Percentiles rank a stretch among this genome's conserved stretches.
Conservation (phyloP, 2,888 invertebrate species). For the Hemaris fuciformis region DNA sequence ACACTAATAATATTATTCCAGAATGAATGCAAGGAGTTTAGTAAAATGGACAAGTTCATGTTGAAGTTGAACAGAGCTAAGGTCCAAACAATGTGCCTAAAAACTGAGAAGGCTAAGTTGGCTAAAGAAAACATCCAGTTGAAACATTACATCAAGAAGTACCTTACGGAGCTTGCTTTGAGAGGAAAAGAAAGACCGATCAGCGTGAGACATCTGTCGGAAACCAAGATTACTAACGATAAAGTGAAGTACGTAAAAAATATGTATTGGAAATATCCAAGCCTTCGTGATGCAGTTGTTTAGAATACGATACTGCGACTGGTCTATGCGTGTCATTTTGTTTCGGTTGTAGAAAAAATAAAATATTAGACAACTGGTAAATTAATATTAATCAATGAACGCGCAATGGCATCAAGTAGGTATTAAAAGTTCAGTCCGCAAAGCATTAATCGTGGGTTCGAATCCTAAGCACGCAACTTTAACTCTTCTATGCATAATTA, state of each 20-base stretch:
- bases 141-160: constrained; percentile 83
- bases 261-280: neutral
- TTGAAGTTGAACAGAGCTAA: constrained; percentile 67
- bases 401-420: too few relatives aligned
- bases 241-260: constrained; percentile 44
- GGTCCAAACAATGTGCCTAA: constrained; percentile 67
- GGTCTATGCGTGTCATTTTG: too few relatives aligned
- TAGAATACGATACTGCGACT: too few relatives aligned
- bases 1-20: constrained; percentile 29
- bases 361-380: too few relatives aligned
- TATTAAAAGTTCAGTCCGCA: too few relatives aligned
- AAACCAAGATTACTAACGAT: constrained; percentile 44
- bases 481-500: too few relatives aligned
- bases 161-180: constrained; percentile 82
- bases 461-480: too few relatives aligned
- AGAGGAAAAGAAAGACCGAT: constrained; percentile 59
- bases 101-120: constrained; percentile 65
- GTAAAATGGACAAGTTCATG: constrained; percentile 87
- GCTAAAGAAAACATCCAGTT: constrained; percentile 83
- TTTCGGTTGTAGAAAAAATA: too few relatives aligned
- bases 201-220: constrained; percentile 52
- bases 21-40: constrained; percentile 77
- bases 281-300: too few relatives aligned
- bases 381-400: too few relatives aligned
- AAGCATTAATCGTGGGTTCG: too few relatives aligned